Conservation (phyloP, 2,113 vertebrate genomes). For the Struthio camelus region DNA sequence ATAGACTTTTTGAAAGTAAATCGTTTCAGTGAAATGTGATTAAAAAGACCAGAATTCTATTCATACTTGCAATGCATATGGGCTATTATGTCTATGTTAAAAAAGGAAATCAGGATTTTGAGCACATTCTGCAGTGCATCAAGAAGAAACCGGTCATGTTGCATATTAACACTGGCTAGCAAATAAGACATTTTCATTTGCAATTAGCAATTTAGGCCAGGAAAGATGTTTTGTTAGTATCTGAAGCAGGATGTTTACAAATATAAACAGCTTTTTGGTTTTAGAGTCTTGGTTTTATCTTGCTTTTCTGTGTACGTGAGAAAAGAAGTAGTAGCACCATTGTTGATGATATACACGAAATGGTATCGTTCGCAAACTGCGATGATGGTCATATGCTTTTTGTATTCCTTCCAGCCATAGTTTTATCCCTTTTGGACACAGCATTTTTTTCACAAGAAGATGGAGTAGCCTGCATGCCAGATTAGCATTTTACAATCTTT, state of each 20-base stretch:
- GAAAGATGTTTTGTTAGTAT: background rate
- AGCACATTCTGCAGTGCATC: background rate
- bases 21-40: background rate
- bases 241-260: background rate
- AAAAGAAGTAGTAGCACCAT: background rate
- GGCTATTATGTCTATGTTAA: background rate
- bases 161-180: background rate
- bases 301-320: background rate
- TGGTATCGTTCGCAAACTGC: background rate
- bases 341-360: background rate
- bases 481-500: constrained; percentile 21
- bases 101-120: background rate
- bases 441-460: background rate
- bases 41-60: background rate
- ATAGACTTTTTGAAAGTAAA: background rate
- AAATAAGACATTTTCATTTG: constrained; percentile 1
- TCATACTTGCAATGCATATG: background rate
- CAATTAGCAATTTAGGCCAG: background rate
- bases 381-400: background rate
- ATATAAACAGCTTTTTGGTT: background rate
- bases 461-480: background rate
- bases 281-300: background rate
- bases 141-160: background rate
- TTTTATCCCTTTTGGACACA: background rate
- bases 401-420: background rate